Evolutionary conservation across 2,113 vertebrate species (phyloP), one percentile per base, ranked within the genome.

Genomic region (Pluvianellus socialis): DNA sequence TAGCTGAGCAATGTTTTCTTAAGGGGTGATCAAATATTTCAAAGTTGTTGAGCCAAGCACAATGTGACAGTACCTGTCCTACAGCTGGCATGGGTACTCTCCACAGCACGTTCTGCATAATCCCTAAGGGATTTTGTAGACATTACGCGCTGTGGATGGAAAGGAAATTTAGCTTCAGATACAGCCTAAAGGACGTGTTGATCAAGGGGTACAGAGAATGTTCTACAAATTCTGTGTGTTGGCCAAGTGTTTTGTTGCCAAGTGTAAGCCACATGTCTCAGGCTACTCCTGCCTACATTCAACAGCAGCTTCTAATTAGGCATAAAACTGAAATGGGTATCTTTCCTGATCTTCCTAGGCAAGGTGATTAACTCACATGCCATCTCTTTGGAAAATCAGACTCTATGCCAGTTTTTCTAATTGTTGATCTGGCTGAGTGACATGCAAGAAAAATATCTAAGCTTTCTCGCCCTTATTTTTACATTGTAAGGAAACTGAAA

Each of bases 41-140:
- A 35, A 23, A 45, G 28, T 5, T n/a, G 32, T 40, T 55, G 50
- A 77, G 12, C 27, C 18, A 45, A 77, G 44, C 27, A 21, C 17
- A 53, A 1, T 0, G 0, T 49, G 56, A 21, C 15, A 42, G 79
- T 13, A 2, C 7, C 28, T 47, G 1, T 38, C 12, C 21, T 55
- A 28, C 16, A 45, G 40, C 73, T 84, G 40, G 24, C 35, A 2
- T 27, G 24, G 22, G 26, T 42, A 23, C 28, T 55, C 5, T 42
- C 22, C 44, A 38, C 52, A 45, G 20, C 27, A 90, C 12, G 12
- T 8, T 6, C 12, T 42, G 44, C 17, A 4, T 12, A 9, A 59
- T 74, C 35, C 45, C 6, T 3, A 47, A 58, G 27, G 13, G 50
- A 32, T 20, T 7, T 38, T 0, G 3, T 8, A 56, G 40, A 23